phyloP scores from a whole-genome alignment of 1,140 invertebrate genomes.

The Philaenus spumarius region DNA sequence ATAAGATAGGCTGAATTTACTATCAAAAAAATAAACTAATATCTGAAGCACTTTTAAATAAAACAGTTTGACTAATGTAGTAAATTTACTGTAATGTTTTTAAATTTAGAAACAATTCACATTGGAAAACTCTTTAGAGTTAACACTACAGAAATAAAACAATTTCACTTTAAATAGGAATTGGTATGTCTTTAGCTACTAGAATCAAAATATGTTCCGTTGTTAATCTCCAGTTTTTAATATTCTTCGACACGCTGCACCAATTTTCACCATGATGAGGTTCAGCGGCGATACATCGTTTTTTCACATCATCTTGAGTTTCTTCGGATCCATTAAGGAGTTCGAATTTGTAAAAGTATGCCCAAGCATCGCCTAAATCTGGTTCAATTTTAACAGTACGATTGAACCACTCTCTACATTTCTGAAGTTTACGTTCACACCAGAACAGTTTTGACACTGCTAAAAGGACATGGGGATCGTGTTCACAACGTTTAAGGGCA shows the following conservation, averaged over 20 bases:
- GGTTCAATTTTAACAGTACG: constrained; percentile 92
- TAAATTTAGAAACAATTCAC: too few species aligned
- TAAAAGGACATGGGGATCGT: constrained; percentile 92
- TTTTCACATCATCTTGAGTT: constrained; percentile 81
- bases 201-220: constrained; percentile 79
- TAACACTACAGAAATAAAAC: constrained; percentile 32
- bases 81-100: too few species aligned
- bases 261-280: constrained; percentile 95
- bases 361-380: constrained; percentile 97
- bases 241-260: constrained; percentile 92
- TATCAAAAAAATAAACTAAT: too few species aligned
- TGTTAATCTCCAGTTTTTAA: constrained; percentile 89
- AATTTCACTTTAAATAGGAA: constrained; percentile 56
- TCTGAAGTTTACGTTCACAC: constrained; percentile 89
- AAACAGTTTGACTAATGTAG: too few species aligned
- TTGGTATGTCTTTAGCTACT: constrained; percentile 72
- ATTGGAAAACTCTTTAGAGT: too few species aligned
- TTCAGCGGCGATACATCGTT: constrained; percentile 82
- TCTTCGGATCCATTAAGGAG: constrained; percentile 85
- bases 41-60: too few species aligned
- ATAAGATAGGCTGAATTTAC: too few species aligned
- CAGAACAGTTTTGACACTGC: constrained; percentile 97
- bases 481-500: constrained; percentile 96
- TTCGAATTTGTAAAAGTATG: constrained; percentile 97
- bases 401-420: constrained; percentile 97